Evolutionary conservation across 2,888 invertebrate genomes (phyloP).

Genomic region (Monopis laevigella): DNA sequence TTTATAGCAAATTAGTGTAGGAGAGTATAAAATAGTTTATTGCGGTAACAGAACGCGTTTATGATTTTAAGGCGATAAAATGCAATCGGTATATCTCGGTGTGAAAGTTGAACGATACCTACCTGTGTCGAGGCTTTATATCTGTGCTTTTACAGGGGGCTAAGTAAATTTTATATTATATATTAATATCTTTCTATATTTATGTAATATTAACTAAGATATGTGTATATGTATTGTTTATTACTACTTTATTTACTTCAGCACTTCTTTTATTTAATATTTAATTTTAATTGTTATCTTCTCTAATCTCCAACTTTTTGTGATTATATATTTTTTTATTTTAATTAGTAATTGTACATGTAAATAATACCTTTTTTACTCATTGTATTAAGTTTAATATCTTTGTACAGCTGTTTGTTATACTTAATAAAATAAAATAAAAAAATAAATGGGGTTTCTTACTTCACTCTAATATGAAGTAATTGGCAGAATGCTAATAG

Average conservation of each 20-base stretch:
- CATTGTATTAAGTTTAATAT: no score
- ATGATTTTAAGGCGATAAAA: conserved; percentile 7
- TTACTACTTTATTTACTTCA: not conserved
- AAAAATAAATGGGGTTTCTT: no score
- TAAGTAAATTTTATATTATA: not conserved
- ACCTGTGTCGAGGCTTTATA: not conserved
- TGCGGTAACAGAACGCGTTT: not conserved
- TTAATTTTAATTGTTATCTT: not conserved
- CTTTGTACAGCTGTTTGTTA: no score
- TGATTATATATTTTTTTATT: no score
- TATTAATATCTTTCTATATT: not conserved
- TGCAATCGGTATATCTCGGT: conserved; percentile 8
- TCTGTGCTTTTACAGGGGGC: not conserved
- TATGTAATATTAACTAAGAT: not conserved
- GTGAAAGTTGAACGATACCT: conserved; percentile 4
- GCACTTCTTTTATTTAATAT: not conserved
- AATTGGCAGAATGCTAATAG: no score
- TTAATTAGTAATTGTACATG: no score
- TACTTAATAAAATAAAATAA: no score
- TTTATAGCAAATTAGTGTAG: not conserved
- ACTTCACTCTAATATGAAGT: no score
- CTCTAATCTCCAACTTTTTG: no score
- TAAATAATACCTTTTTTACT: no score
- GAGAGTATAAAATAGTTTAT: not conserved
- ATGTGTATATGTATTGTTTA: not conserved